Evolutionary conservation across 2,113 vertebrate species (phyloP).

Genomic region (Sclerurus mexicanus): DNA sequence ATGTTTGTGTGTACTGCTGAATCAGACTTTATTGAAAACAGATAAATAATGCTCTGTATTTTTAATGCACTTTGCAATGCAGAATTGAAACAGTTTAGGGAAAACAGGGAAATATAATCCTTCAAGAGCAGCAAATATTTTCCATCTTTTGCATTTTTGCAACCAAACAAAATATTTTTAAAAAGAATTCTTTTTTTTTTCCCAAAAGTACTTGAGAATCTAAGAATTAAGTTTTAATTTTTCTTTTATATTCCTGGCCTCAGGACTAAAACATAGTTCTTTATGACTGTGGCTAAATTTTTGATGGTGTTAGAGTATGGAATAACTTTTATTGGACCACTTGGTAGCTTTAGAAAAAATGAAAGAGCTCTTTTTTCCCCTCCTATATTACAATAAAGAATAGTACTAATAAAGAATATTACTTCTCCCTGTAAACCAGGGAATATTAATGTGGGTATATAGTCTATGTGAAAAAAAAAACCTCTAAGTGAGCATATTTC

Average conservation of each 20-base stretch:
- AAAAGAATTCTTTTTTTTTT: background rate
- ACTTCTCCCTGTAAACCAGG: background rate
- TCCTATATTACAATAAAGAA: background rate
- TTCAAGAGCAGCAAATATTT: background rate
- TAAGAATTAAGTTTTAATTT: background rate
- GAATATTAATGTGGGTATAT: background rate
- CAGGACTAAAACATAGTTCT: background rate
- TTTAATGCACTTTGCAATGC: background rate
- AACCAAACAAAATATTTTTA: background rate
- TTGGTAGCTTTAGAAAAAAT: background rate
- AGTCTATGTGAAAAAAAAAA: background rate
- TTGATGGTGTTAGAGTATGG: background rate
- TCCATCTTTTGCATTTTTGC: background rate
- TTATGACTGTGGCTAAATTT: background rate
- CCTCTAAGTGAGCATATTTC: background rate
- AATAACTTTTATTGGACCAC: background rate
- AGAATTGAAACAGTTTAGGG: background rate
- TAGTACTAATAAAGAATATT: background rate
- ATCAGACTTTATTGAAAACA: background rate
- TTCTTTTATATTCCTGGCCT: background rate
- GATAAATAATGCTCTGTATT: background rate
- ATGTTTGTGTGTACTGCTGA: background rate
- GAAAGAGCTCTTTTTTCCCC: background rate
- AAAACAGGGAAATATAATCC: background rate
- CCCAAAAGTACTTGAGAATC: background rate